phyloP scores from a whole-genome alignment of 2,888 invertebrate species.

The Cataglyphis livida region DNA sequence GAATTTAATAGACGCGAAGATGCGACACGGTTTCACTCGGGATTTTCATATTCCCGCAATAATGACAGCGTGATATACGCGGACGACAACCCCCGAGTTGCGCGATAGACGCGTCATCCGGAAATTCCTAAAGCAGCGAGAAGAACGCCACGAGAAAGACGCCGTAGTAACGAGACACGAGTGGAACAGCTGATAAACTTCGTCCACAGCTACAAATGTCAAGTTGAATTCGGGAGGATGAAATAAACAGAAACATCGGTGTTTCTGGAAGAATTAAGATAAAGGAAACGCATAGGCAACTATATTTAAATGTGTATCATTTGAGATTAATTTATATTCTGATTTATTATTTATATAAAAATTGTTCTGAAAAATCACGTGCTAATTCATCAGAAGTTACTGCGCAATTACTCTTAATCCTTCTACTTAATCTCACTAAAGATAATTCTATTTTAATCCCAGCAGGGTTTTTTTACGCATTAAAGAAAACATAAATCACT shows the following conservation, averaged over 20 bases:
- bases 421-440: neutral
- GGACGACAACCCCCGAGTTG: conserved; percentile 28
- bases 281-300: neutral
- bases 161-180: conserved; percentile 1
- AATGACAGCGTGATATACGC: conserved; percentile 33
- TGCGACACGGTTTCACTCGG: conserved; percentile 35
- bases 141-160: conserved; percentile 8
- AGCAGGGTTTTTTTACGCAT: neutral
- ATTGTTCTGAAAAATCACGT: neutral
- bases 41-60: conserved; percentile 47
- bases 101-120: conserved; percentile 36
- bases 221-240: neutral
- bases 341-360: neutral
- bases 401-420: no score
- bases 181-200: conserved; percentile 25
- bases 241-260: neutral
- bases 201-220: neutral
- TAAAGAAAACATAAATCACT: conserved; percentile 12
- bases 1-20: conserved; percentile 37
- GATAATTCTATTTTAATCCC: neutral
- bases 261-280: neutral
- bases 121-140: conserved; percentile 30
- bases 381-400: neutral
- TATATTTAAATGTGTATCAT: no score
- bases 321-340: neutral